Evolutionary conservation across 2,113 vertebrate genomes (phyloP), one percentile per base, ranked within the genome.

Genomic region (Gopherus evgoodei): DNA sequence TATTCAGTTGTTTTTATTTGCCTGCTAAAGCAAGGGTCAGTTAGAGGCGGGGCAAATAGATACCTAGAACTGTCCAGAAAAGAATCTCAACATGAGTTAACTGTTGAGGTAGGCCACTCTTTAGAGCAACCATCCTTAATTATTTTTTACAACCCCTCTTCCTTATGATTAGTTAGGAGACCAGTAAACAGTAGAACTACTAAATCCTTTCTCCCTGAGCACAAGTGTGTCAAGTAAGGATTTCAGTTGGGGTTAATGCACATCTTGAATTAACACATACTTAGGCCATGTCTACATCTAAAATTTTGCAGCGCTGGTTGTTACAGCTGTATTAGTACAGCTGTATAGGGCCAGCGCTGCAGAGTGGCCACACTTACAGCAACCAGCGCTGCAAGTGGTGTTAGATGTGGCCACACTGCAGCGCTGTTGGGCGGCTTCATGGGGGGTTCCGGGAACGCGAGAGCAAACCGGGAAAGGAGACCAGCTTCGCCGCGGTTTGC

Each of bases 181-280:
- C 47, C 12, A 69, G 62, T 49, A 31, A 11, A 38, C 14, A 16
- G 7, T n/a, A 29, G 19, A 65, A 79, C 4, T 31, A 29, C 53
- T 17, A 14, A 31, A 10, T 6, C 13, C 42, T 54, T 84, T 83
- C 31, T 11, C 22, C 19, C 44, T 11, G 53, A 93, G n/a, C 57
- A 81, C 31, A 47, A 31, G 3, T 62, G 12, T 52, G 53, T 69
- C 69, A 49, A 35, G 4, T 53, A 79, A 54, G 56, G 80, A 59
- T 44, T 84, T 2, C 3, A 72, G 72, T 31, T 83, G 31, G 53
- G 79, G 54, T 10, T 0, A 0, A 6, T 2, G 42, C 35, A 2
- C 65, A 5, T 31, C n/a, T 42, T 75, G 38, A 44, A 75, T 12
- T 65, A 72, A 72, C 42, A 25, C 7, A 42, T 76, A 44, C 22